Conservation (phyloP, 2,888 invertebrate genomes). For the Crematogaster levior region DNA sequence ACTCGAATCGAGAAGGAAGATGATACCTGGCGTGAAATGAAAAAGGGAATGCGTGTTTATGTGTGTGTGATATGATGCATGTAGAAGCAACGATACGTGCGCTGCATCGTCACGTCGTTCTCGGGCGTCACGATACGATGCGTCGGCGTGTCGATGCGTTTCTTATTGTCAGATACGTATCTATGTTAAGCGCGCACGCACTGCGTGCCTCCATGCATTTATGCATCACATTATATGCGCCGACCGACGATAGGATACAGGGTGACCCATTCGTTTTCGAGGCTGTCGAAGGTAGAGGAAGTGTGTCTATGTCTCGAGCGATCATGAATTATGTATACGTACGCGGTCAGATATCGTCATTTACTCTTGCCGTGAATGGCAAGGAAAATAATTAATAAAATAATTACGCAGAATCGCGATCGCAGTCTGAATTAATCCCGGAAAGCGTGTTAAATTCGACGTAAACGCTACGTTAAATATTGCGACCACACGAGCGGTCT, state of each 20-base stretch:
- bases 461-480: background rate
- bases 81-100: conserved; percentile 54
- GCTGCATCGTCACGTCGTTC: conserved; percentile 71
- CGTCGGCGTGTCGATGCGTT: conserved; percentile 76
- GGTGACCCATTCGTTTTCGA: conserved; percentile 59
- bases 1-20: conserved; percentile 2
- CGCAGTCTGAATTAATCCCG: background rate
- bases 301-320: conserved; percentile 28
- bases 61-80: background rate
- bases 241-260: conserved; percentile 41
- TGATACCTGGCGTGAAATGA: conserved; percentile 50
- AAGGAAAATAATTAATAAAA: conserved; percentile 34
- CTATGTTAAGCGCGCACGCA: conserved; percentile 78
- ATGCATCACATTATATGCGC: conserved; percentile 81
- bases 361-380: background rate
- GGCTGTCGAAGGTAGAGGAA: conserved; percentile 42
- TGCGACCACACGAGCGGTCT: background rate
- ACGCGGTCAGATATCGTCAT: conserved; percentile 5
- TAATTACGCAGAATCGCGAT: background rate
- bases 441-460: conserved; percentile 14
- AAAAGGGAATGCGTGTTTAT: conserved; percentile 40
- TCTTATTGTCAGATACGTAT: conserved; percentile 82
- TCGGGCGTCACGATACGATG: conserved; percentile 60
- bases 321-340: conserved; percentile 27
- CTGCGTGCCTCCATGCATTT: conserved; percentile 78